Evolutionary conservation across 2,113 vertebrate genomes (phyloP).

Genomic region (Nicator chloris): DNA sequence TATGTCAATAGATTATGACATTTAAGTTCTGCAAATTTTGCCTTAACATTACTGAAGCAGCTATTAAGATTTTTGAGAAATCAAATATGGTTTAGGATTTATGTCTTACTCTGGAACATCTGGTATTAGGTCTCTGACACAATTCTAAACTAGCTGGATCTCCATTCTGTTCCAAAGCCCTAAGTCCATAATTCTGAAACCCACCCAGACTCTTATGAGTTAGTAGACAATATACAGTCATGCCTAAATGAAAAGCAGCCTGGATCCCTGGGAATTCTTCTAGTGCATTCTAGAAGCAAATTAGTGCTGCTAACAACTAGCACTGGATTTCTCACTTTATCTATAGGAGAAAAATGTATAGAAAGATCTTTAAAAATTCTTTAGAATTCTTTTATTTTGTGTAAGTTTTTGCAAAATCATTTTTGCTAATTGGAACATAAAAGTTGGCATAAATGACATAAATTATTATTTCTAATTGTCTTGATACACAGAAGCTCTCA

Average conservation of each 20-base stretch:
- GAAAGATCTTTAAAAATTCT: background rate
- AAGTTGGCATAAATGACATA: background rate
- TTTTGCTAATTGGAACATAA: background rate
- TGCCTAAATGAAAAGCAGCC: background rate
- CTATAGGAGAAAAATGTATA: background rate
- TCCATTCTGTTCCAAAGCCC: background rate
- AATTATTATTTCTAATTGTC: background rate
- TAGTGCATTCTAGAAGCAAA: background rate
- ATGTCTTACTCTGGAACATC: background rate
- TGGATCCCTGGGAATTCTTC: background rate
- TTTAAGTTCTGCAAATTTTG: background rate
- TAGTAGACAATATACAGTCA: background rate
- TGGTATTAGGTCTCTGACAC: background rate
- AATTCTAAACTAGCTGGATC: background rate
- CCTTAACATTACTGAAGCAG: background rate
- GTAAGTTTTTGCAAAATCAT: background rate
- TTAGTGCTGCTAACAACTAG: background rate
- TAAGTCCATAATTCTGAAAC: background rate
- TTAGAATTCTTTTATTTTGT: background rate
- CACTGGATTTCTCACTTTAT: background rate
- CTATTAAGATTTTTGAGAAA: background rate
- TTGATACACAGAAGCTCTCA: background rate
- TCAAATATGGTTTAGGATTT: background rate
- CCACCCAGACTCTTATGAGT: background rate
- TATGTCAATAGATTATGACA: background rate